phyloP scores from a whole-genome alignment of 2,113 vertebrate species.

The Petaurus breviceps region DNA sequence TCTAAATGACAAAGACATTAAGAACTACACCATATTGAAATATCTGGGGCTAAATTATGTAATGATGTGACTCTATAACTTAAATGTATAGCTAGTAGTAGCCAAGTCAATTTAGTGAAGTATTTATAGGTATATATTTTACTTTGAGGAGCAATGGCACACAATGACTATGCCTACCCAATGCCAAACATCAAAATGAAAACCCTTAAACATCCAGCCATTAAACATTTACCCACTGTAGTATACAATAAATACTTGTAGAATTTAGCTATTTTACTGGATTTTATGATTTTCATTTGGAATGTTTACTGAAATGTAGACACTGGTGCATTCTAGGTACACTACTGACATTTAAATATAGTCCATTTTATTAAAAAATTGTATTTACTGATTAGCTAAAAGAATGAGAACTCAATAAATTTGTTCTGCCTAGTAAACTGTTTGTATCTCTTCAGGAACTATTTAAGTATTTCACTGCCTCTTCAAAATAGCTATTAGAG shows the following conservation, averaged over 20 bases:
- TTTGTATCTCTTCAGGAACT: constrained; percentile 10
- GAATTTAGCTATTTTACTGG: background rate
- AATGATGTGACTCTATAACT: background rate
- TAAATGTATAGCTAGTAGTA: background rate
- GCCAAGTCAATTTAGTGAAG: background rate
- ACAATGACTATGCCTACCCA: constrained; percentile 10
- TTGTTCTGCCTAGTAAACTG: constrained; percentile 13
- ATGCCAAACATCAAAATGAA: constrained; percentile 43
- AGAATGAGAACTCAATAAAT: background rate
- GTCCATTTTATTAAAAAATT: background rate
- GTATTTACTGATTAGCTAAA: background rate
- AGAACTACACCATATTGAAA: constrained; percentile 10
- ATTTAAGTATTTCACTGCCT: constrained; percentile 48
- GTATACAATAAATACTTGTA: background rate
- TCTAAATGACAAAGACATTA: constrained; percentile 17
- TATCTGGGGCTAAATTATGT: constrained; percentile 2
- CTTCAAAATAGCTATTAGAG: constrained; percentile 39
- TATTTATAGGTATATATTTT: background rate
- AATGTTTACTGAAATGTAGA: background rate
- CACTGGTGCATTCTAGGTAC: background rate
- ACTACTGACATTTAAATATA: background rate
- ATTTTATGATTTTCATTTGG: background rate
- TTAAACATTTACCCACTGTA: background rate
- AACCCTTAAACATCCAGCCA: background rate
- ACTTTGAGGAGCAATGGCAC: constrained; percentile 13